phyloP scores from a whole-genome alignment of 2,888 invertebrate species.

The Chaitophorus viminalis region DNA sequence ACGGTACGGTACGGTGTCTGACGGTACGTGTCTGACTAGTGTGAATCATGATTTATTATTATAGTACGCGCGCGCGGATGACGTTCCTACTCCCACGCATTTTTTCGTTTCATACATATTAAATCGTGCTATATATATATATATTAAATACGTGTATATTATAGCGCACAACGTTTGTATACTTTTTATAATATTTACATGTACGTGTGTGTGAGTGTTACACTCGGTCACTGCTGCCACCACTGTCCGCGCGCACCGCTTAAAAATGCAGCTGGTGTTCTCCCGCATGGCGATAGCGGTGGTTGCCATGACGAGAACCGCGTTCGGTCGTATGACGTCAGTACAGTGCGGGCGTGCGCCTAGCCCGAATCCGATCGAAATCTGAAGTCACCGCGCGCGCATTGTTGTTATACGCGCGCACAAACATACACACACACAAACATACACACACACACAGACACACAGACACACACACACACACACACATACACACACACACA shows the following conservation, averaged over 20 bases:
- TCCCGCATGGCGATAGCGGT: background rate
- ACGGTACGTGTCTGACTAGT: no score
- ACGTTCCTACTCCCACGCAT: background rate
- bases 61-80: no score
- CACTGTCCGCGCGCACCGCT: background rate
- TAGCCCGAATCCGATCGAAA: conserved; percentile 48
- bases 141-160: no score
- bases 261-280: conserved; percentile 43
- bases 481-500: no score
- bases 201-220: background rate
- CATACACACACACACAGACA: background rate
- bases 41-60: no score
- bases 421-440: background rate
- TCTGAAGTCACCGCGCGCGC: conserved; percentile 14
- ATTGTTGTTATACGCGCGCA: background rate
- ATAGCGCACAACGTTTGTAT: background rate
- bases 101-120: background rate
- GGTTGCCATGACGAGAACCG: conserved; percentile 51
- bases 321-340: conserved; percentile 51
- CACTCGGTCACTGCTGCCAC: background rate
- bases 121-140: background rate
- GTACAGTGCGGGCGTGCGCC: conserved; percentile 17
- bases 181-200: no score
- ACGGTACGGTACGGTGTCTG: no score
- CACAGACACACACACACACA: no score